These are phyloP conservation scores for Gambusia affinis DNA, from an alignment of 2,113 vertebrate species.

Conservation along the genomic window DNA sequence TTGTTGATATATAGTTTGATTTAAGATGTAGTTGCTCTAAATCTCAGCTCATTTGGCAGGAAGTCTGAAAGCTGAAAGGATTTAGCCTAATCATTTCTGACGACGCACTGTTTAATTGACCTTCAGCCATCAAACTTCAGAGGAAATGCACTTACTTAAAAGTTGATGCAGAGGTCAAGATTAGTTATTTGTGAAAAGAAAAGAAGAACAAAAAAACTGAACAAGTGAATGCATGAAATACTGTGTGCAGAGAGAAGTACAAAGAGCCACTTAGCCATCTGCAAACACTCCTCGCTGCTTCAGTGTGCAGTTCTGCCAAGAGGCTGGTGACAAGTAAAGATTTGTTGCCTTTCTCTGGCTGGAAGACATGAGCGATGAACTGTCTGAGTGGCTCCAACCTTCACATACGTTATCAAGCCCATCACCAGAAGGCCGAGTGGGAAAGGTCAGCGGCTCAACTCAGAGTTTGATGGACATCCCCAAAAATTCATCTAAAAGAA, in stretches of 20 bases:
- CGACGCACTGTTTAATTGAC: conserved; percentile 3
- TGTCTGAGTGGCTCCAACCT: conserved; percentile 53
- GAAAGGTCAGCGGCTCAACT: conserved; percentile 48
- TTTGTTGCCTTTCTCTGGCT: neutral
- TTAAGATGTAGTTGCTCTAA: neutral
- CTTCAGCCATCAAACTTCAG: conserved; percentile 23
- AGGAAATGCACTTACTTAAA: neutral
- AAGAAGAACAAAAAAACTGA: neutral
- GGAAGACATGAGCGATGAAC: neutral
- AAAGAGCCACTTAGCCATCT: neutral
- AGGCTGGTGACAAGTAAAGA: neutral
- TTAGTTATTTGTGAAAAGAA: neutral
- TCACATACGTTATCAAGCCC: conserved; percentile 30
- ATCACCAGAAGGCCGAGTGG: conserved; percentile 20
- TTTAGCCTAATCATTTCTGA: conserved; percentile 18
- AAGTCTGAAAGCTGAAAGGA: conserved; percentile 26
- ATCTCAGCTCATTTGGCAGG: neutral
- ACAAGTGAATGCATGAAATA: conserved; percentile 6
- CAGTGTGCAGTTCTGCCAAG: neutral
- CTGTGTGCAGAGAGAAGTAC: too few species aligned
- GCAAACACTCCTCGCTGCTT: neutral
- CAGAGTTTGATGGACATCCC: conserved; percentile 22
- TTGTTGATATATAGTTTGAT: conserved; percentile 1
- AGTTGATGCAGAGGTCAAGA: conserved; percentile 15
- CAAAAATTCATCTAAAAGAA: conserved; percentile 7